These are phyloP conservation scores for Parnassius orleans DNA, from an alignment of 2,888 invertebrate genomes.

Conservation along the genomic window DNA sequence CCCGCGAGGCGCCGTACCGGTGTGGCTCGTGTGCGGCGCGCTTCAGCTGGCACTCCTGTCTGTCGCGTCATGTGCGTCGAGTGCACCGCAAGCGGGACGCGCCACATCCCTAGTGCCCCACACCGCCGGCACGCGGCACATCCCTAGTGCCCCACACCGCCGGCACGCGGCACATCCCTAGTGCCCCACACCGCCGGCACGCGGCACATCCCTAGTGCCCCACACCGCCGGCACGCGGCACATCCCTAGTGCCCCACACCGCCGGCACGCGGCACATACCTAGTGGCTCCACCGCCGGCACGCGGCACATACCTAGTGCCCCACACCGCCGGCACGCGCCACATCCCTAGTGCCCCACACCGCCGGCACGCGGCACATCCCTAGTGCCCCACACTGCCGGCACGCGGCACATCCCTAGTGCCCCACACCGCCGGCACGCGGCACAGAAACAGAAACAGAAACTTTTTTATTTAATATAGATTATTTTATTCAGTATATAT, in stretches of 20 bases:
- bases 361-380: not conserved
- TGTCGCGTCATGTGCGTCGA: slow-evolving; percentile 55
- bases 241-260: no score
- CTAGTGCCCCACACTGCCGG: not conserved
- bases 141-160: not conserved
- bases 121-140: not conserved
- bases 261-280: no score
- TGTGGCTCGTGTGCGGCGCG: slow-evolving; percentile 54
- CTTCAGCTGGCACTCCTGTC: slow-evolving; percentile 67
- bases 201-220: no score
- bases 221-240: no score
- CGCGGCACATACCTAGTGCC: slow-evolving; percentile 53
- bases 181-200: no score
- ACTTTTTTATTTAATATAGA: no score
- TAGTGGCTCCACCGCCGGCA: no score
- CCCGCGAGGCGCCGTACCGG: slow-evolving; percentile 47
- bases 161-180: no score
- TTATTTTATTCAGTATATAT: no score
- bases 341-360: not conserved
- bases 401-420: no score
- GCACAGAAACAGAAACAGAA: no score
- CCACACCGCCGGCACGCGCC: slow-evolving; percentile 32
- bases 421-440: no score
- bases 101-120: not conserved
- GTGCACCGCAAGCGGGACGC: slow-evolving; percentile 37